phyloP scores from a whole-genome alignment of 1,140 invertebrate species.

The Drosophila persimilis region DNA sequence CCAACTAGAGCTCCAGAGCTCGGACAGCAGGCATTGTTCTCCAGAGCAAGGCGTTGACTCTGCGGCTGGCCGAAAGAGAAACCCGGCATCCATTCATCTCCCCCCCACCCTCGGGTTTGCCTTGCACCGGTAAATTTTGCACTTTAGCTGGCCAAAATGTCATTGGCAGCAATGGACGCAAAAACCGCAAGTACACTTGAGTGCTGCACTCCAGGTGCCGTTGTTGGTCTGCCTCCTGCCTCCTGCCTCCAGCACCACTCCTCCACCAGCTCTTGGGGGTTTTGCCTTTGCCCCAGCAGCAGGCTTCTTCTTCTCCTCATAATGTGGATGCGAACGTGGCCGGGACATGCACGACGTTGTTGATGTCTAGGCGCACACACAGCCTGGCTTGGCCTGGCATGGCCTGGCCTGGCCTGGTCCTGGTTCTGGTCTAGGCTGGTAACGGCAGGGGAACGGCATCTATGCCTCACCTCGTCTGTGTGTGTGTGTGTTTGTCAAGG shows the following conservation, averaged over 20 bases:
- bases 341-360: constrained; percentile 74
- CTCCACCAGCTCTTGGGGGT: background rate
- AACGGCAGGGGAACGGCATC: no score
- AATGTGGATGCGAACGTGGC: constrained; percentile 65
- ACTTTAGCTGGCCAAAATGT: constrained; percentile 79
- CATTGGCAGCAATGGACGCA: constrained; percentile 79
- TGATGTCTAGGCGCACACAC: constrained; percentile 60
- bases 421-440: constrained; percentile 12
- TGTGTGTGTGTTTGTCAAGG: constrained; percentile 57
- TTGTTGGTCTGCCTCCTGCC: constrained; percentile 37
- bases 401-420: constrained; percentile 54
- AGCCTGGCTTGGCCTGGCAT: background rate
- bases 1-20: constrained; percentile 29
- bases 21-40: constrained; percentile 67
- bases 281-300: background rate
- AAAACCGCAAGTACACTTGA: constrained; percentile 82
- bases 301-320: constrained; percentile 26
- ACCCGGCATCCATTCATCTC: constrained; percentile 31
- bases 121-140: constrained; percentile 77
- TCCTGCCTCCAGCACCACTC: constrained; percentile 10
- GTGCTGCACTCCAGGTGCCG: constrained; percentile 79
- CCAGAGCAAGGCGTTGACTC: constrained; percentile 56
- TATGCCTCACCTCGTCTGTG: background rate
- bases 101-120: constrained; percentile 7
- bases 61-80: constrained; percentile 20